Evolutionary conservation across 2,113 vertebrate species (phyloP).

Genomic region (Muntiacus reevesi): DNA sequence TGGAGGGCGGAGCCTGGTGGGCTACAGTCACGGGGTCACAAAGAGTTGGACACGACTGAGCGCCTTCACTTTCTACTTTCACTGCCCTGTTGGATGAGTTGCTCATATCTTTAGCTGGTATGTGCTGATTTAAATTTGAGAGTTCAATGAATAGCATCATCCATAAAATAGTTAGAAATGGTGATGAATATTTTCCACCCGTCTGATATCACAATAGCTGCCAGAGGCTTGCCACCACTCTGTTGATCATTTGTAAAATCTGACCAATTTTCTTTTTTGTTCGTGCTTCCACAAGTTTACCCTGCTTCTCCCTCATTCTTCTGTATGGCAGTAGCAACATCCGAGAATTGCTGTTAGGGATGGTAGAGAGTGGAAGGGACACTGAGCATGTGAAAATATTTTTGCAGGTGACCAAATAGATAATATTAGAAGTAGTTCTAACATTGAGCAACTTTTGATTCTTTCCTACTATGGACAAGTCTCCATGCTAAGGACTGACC

Average conservation of each 20-base stretch:
- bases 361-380: neutral
- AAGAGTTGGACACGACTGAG: no score
- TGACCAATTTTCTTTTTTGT: neutral
- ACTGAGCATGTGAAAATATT: neutral
- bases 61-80: no score
- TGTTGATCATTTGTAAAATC: neutral
- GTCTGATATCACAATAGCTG: neutral
- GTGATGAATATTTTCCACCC: neutral
- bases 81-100: neutral
- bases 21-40: no score
- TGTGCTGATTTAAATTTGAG: neutral
- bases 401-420: neutral
- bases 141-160: neutral
- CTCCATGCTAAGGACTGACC: neutral
- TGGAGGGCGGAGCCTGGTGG: no score
- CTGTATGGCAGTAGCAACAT: neutral
- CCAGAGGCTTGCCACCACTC: neutral
- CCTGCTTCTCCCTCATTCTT: neutral
- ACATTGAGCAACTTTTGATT: neutral
- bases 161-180: neutral
- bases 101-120: neutral
- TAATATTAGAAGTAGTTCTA: neutral
- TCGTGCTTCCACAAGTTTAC: neutral
- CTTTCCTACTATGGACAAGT: neutral
- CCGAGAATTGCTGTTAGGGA: neutral